phyloP scores from a whole-genome alignment of 1,140 invertebrate genomes.

The Orchestia grillus region DNA sequence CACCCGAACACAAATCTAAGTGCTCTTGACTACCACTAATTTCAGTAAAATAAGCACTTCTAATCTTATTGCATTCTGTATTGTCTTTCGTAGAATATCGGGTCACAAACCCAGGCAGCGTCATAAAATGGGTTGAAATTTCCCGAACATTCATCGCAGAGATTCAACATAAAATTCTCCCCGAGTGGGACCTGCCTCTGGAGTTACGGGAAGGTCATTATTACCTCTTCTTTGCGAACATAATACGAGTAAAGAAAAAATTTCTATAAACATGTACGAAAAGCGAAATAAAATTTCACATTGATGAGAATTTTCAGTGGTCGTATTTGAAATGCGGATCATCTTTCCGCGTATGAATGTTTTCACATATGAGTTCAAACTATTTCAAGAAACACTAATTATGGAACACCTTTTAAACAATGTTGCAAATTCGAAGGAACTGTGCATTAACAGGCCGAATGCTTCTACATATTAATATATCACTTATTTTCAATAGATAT shows the following conservation, averaged over 20 bases:
- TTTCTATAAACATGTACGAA: too few relatives aligned
- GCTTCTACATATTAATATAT: not conserved
- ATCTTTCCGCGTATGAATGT: not conserved
- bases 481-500: not conserved
- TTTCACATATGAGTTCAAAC: not conserved
- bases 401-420: not conserved
- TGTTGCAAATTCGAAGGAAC: not conserved
- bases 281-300: too few relatives aligned
- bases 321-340: too few relatives aligned
- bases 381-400: not conserved
- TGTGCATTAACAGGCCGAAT: not conserved
- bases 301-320: too few relatives aligned
- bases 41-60: not conserved
- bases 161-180: too few relatives aligned
- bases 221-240: too few relatives aligned
- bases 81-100: not conserved
- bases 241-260: too few relatives aligned
- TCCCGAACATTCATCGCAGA: too few relatives aligned
- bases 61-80: not conserved
- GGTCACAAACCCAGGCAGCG: not conserved
- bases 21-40: not conserved
- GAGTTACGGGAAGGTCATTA: too few relatives aligned
- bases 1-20: not conserved
- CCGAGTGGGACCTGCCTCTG: too few relatives aligned
- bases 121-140: not conserved